Evolutionary conservation across 2,888 invertebrate species (phyloP).

Genomic region (Monopis laevigella): DNA sequence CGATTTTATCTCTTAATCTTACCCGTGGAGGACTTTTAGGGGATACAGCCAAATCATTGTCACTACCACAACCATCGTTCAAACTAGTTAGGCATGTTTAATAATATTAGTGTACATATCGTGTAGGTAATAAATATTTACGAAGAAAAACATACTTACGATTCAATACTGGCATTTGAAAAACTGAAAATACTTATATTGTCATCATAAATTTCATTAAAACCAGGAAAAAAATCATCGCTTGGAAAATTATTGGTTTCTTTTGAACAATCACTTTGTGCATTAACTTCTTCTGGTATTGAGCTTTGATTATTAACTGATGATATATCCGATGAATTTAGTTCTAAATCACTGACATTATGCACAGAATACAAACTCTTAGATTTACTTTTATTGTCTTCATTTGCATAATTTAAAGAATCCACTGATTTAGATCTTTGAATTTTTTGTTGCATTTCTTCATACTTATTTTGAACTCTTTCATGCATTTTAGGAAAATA

Average conservation of each 20-base stretch:
- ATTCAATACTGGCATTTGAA: constrained; percentile 36
- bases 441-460: constrained; percentile 45
- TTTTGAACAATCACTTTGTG: constrained; percentile 13
- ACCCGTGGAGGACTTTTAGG: constrained; percentile 7
- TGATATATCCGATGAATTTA: background rate
- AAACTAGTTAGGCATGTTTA: background rate
- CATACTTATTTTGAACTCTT: constrained; percentile 45
- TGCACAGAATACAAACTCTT: constrained; percentile 4
- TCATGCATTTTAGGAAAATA: constrained; percentile 41
- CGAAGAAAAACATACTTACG: constrained; percentile 34
- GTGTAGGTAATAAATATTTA: background rate
- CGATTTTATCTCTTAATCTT: constrained; percentile 22
- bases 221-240: constrained; percentile 15
- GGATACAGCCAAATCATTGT: constrained; percentile 1
- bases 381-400: constrained; percentile 21
- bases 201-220: constrained; percentile 2
- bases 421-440: constrained; percentile 51
- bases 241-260: constrained; percentile 22
- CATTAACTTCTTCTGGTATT: background rate
- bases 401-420: constrained; percentile 29
- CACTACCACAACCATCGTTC: background rate
- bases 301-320: constrained; percentile 1
- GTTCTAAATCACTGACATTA: constrained; percentile 6
- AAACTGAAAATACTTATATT: constrained; percentile 8
- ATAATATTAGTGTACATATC: background rate